These are phyloP conservation scores for Diachasmimorpha longicaudata DNA, from an alignment of 1,140 invertebrate species.

Conservation along the genomic window DNA sequence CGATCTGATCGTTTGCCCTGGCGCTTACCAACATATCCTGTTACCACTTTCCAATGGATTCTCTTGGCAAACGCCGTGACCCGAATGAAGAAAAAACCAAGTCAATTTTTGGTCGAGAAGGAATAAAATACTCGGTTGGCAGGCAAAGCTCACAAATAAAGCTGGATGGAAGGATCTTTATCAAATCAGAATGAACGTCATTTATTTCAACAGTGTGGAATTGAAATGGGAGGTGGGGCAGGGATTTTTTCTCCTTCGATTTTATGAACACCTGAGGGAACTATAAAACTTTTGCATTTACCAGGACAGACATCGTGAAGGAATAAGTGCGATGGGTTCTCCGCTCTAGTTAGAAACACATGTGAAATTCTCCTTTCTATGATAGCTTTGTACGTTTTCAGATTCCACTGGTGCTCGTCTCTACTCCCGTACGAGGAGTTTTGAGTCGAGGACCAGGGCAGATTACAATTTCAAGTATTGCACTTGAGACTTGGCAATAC, in stretches of 20 bases:
- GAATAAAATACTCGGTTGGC: not conserved
- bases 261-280: not conserved
- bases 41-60: conserved; percentile 20
- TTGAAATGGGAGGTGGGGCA: not conserved
- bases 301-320: not conserved
- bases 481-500: conserved; percentile 14
- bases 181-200: not conserved
- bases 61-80: conserved; percentile 15
- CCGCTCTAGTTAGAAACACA: not conserved
- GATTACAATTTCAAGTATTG: conserved; percentile 22
- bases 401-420: not conserved
- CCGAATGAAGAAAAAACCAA: not conserved
- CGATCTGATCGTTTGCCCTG: not conserved
- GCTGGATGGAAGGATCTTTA: not conserved
- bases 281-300: conserved; percentile 15
- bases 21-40: conserved; percentile 7
- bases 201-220: not conserved
- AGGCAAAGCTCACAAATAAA: not conserved
- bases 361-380: not conserved
- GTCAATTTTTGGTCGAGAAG: not conserved
- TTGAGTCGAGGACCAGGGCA: not conserved
- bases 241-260: not conserved
- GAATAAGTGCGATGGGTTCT: not conserved
- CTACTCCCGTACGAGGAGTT: not conserved
- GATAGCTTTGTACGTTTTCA: not conserved